Conservation (phyloP, 2,113 vertebrate genomes). For the Myocastor coypus region DNA sequence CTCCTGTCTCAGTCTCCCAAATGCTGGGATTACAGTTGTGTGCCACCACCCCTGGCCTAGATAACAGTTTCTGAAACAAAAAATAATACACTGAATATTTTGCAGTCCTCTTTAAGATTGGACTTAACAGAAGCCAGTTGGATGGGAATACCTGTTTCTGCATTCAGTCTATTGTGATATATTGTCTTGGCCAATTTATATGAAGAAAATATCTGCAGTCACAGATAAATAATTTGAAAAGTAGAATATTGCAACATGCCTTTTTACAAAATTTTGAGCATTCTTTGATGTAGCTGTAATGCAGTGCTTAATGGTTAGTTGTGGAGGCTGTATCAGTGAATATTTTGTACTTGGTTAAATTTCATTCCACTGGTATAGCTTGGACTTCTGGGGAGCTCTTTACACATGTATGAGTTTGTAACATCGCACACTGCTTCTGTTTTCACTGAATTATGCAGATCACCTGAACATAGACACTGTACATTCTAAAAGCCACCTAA, state of each 20-base stretch:
- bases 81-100: not conserved
- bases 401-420: not conserved
- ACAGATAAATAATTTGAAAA: not conserved
- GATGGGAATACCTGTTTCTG: not conserved
- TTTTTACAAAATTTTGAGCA: constrained; percentile 17
- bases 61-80: constrained; percentile 32
- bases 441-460: constrained; percentile 30
- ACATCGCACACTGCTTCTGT: not conserved
- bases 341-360: not conserved
- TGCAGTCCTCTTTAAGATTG: not conserved
- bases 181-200: not conserved
- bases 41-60: not conserved
- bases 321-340: not conserved
- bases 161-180: not conserved
- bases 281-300: not conserved
- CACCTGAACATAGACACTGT: not conserved
- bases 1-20: too few relatives aligned
- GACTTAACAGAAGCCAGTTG: not conserved
- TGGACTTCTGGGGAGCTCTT: not conserved
- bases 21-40: not conserved
- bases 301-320: constrained; percentile 16
- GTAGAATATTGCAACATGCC: not conserved
- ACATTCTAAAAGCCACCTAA: constrained; percentile 28
- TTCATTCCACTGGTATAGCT: not conserved
- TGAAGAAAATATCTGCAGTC: not conserved